phyloP scores from a whole-genome alignment of 2,888 invertebrate genomes.

The Malthinus seriepunctatus region DNA sequence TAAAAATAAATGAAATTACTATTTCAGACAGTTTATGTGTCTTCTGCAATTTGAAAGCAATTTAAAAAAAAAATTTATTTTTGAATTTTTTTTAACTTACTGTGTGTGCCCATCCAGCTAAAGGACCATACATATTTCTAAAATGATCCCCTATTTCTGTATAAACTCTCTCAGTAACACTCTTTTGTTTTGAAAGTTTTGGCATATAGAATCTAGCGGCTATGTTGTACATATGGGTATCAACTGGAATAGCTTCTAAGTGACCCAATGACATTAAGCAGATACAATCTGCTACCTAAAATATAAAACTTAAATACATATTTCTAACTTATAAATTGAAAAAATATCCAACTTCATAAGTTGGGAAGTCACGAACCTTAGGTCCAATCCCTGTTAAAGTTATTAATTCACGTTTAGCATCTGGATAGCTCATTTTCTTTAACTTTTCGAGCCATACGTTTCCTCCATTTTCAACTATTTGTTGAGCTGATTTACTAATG shows the following conservation, averaged over 20 bases:
- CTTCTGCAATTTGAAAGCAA: no score
- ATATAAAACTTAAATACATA: constrained; percentile 24
- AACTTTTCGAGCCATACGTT: constrained; percentile 73
- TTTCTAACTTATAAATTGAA: constrained; percentile 4
- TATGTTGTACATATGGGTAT: constrained; percentile 95
- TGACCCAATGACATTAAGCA: constrained; percentile 95
- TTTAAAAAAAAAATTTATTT: constrained; percentile 15
- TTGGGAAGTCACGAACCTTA: constrained; percentile 75
- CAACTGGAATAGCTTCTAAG: constrained; percentile 87
- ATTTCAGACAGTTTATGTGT: no score
- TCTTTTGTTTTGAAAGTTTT: constrained; percentile 72
- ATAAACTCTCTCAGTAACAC: constrained; percentile 81
- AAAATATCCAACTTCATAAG: neutral
- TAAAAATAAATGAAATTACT: no score
- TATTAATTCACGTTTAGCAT: constrained; percentile 75
- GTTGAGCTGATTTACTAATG: constrained; percentile 74
- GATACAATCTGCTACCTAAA: constrained; percentile 94
- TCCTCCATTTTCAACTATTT: constrained; percentile 71
- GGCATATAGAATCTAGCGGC: constrained; percentile 81
- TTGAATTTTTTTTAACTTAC: constrained; percentile 60
- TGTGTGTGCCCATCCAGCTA: constrained; percentile 95
- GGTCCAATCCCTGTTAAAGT: constrained; percentile 88
- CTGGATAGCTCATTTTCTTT: constrained; percentile 67
- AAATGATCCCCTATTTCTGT: constrained; percentile 85
- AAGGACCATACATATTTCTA: constrained; percentile 76